Base-by-base conservation (phyloP, 1,140 invertebrate genomes). In the Cydia fagiglandana region DNA sequence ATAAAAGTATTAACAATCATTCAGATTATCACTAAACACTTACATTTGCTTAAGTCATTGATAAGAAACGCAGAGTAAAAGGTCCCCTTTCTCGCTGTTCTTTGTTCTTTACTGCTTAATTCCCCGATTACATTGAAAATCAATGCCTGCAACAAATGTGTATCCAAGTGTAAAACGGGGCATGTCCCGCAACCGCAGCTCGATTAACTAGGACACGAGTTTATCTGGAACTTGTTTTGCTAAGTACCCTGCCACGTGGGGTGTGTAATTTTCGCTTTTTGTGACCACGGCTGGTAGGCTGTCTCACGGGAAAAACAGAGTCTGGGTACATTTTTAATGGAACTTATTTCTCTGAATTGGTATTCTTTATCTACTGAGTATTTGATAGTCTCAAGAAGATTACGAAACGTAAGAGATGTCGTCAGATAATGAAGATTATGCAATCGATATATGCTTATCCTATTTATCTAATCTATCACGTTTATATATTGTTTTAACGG, bases 91-190 rank as follows among this genome's bases (percentile, higher is more conserved):
- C 13, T 6, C 7, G 20, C n/a, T 61, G 2, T 61, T 24, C 0
- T 61, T 2, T 61, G 10, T 61, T 24, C 3, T 61, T 2, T 53
- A 53, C 56, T 17, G 20, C 66, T 41, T 20, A 70, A 70, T 17
- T 70, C 38, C 0, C 66, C 66, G 34, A 20, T 70, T 70, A 70
- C 34, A n/a, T 34, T 68, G 15, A 41, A 70, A 70, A 70, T 20
- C 66, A 70, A 70, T 70, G 38, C 66, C 66, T 66, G 70, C 70
- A 30, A 73, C 41, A 53, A 73, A 50, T 73, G 73, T 50, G 38
- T 53, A 73, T n/a, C 73, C 41, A 41, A 73, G 20, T 73, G 73
- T 73, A 41, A 73, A 73, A 73, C 47, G 73, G 41, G 73, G 20
- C 73, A 24, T 73, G 73, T 73, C 47, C 73, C 45, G 45, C 70